Evolutionary conservation across 2,113 vertebrate species (phyloP).

Genomic region (Ciconia maguari): DNA sequence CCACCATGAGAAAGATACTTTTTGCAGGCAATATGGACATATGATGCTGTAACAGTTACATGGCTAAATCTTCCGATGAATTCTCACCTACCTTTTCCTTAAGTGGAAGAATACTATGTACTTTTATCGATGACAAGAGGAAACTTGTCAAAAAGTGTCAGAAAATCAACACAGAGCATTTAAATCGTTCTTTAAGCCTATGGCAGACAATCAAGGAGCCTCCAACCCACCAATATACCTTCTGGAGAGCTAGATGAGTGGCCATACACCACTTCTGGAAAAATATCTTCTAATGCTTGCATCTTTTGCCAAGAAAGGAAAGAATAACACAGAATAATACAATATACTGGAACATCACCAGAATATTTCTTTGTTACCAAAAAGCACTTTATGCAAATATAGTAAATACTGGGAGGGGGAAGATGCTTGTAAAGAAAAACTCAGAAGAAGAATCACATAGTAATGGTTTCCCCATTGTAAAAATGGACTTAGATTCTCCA

Average conservation of each 20-base stretch:
- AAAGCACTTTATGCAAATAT: background rate
- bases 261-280: background rate
- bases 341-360: background rate
- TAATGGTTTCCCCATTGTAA: background rate
- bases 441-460: background rate
- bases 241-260: background rate
- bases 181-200: background rate
- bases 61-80: background rate
- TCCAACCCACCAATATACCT: background rate
- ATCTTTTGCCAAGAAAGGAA: background rate
- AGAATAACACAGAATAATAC: background rate
- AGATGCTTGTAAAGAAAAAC: background rate
- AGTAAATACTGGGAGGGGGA: background rate
- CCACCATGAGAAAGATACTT: background rate
- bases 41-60: background rate
- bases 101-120: background rate
- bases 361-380: background rate
- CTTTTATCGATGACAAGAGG: background rate
- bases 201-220: background rate
- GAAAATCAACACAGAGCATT: background rate
- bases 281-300: background rate
- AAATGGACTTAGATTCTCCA: background rate
- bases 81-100: background rate
- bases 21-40: background rate
- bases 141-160: background rate